Evolutionary conservation across 1,140 invertebrate species (phyloP), one percentile per base, ranked within the genome.

Genomic region (Drosophila neocordata): DNA sequence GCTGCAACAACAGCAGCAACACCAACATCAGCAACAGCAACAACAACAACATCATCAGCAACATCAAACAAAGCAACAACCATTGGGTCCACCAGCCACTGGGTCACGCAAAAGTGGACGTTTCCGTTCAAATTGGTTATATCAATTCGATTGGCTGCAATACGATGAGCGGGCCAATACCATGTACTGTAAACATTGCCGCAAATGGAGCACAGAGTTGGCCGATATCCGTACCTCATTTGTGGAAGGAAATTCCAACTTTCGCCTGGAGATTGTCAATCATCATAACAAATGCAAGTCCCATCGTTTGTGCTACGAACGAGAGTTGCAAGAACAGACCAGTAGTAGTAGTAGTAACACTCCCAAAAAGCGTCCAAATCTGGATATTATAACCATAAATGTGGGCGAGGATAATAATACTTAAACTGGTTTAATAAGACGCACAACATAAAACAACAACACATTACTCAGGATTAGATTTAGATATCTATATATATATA

Each of bases 221-320:
- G 94, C 94, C 12, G 94, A 95, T 60, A 95, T 95, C 80, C 93
- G 95, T 58, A 95, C 95, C 18, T 95, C 95, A 1, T 96, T 96
- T 77, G 94, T 95, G 3, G 94, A 95, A 72, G 95, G 95, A n/a
- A 96, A 95, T 78, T 93, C 93, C 27, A 96, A 95, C 89, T 96
- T 96, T 91, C 93, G 95, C 61, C 92, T 95, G 34, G 95, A 96
- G 92, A 96, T 96, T 76, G 93, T 96, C 18, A 95, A 96, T 89
- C 95, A 96, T 91, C 95, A 95, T 82, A 94, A 95, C 90, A 95
- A 95, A 82, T 95, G 95, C 82, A 96, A 96, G 89, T 95, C 95
- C n/a, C 95, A 95, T 81, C 93, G 94, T 69, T 82, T 95, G 59
- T 96, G 95, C 76, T 91, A 90, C 51, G 92, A 93, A 48, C 79